These are phyloP conservation scores for Oscheius sp. DNA, from an alignment of 2,888 invertebrate species.

Conservation along the genomic window DNA sequence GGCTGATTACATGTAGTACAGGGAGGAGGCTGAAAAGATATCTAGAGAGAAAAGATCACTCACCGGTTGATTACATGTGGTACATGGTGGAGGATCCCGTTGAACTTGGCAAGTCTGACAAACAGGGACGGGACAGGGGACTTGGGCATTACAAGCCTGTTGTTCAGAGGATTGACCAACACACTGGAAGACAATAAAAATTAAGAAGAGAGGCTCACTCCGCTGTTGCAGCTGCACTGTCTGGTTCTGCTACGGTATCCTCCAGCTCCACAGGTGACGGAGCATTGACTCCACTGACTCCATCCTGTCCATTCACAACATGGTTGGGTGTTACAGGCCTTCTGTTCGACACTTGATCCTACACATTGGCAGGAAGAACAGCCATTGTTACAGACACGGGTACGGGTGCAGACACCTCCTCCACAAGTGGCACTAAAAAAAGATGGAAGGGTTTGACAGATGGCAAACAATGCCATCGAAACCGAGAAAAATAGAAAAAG, in stretches of 20 bases:
- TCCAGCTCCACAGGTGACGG: slow-evolving; percentile 46
- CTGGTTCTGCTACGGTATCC: slow-evolving; percentile 42
- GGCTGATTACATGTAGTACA: slow-evolving; percentile 39
- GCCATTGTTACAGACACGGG: slow-evolving; percentile 51
- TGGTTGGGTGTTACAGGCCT: slow-evolving; percentile 49
- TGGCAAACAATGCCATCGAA: slow-evolving; percentile 1
- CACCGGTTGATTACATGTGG: slow-evolving; percentile 38
- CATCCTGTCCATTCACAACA: slow-evolving; percentile 46
- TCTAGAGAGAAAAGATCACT: neutral
- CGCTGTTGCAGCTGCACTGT: slow-evolving; percentile 45
- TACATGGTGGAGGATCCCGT: slow-evolving; percentile 44
- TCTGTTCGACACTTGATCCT: slow-evolving; percentile 42
- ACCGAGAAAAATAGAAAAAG: neutral
- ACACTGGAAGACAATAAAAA: slow-evolving; percentile 37
- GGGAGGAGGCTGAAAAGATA: slow-evolving; percentile 15
- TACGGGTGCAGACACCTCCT: slow-evolving; percentile 46
- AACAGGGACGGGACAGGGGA: slow-evolving; percentile 38
- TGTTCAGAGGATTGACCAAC: slow-evolving; percentile 45
- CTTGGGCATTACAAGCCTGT: slow-evolving; percentile 44
- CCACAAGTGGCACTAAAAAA: slow-evolving; percentile 48
- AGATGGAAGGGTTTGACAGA: neutral
- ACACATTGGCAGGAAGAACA: slow-evolving; percentile 51
- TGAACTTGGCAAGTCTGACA: slow-evolving; percentile 47
- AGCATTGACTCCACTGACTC: neutral
- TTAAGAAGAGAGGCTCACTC: slow-evolving; percentile 34